Conservation (phyloP, 2,797 vertebrate species). For the Capromys pilorides region DNA sequence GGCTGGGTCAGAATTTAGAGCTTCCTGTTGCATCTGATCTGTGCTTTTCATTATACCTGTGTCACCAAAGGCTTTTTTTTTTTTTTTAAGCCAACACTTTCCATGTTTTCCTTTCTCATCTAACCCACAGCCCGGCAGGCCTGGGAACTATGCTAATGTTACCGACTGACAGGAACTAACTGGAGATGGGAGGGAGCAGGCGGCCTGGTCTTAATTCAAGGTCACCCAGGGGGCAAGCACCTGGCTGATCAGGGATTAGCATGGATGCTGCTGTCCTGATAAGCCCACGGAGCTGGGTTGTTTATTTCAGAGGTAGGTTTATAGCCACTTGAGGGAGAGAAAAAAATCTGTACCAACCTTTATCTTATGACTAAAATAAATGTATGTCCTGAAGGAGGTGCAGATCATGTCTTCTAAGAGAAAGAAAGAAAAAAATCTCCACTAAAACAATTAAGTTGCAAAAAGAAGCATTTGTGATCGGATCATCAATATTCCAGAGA, state of each 20-base stretch:
- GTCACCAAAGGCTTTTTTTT: neutral
- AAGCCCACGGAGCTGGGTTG: slow-evolving; percentile 9
- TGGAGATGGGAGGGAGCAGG: slow-evolving; percentile 10
- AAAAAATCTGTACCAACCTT: neutral
- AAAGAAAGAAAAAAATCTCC: neutral
- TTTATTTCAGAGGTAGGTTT: slow-evolving; percentile 49
- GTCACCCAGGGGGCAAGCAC: slow-evolving; percentile 57
- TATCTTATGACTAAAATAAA: slow-evolving; percentile 5
- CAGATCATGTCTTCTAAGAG: neutral
- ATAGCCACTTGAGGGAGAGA: slow-evolving; percentile 17
- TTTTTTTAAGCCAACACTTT: neutral
- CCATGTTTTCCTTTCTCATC: neutral
- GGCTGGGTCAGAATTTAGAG: neutral
- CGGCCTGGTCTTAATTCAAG: slow-evolving; percentile 47
- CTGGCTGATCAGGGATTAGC: slow-evolving; percentile 70
- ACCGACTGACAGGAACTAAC: slow-evolving; percentile 15
- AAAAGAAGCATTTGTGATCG: neutral
- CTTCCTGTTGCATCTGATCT: slow-evolving; percentile 8
- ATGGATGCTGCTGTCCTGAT: slow-evolving; percentile 45
- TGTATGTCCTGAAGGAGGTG: neutral
- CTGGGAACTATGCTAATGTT: neutral
- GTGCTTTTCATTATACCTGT: slow-evolving; percentile 35
- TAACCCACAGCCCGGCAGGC: neutral
- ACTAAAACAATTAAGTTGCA: slow-evolving; percentile 18
- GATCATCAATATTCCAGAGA: neutral